Base-by-base conservation (phyloP, 2,113 vertebrate genomes). In the Felis catus region DNA sequence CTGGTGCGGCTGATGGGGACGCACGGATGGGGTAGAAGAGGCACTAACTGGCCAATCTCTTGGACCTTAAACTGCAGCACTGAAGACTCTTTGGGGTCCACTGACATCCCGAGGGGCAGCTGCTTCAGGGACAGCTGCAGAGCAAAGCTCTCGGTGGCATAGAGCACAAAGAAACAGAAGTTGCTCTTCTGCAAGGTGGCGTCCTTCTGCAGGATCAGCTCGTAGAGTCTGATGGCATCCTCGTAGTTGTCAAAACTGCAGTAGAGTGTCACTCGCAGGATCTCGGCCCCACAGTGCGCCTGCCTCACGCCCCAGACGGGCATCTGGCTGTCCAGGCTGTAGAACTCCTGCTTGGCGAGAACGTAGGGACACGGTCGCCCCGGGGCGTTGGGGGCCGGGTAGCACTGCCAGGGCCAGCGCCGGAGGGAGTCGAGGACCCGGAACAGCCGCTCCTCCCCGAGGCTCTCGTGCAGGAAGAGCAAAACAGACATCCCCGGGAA, bases 41-140 rank as follows among this genome's bases (percentile, higher is more conserved):
- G 99, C 61, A 99, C 99, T 4, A 99, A 98, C 95, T 99, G 99
- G 71, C 99, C 99, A 0, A 99, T 99, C 97, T 99, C 99, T 3
- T 98, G 99, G 95, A 99, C 99, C 71, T 90, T 98, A 94, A 99
- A 99, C 99, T 99, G 99, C 89, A 99, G 95, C 65, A 99, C 99
- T 0, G 99, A 98, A 0, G 99, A 99, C 58, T 98, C 98, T 96
- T 99, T 99, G 0, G 99, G 98, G 98, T 99, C 98, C 4, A 99
- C 99, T 0, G 98, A 96, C 65, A 98, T 98, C 1, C 99, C 99
- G 0, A 98, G 83, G 7, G 99, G 99, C 97, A 99, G 96, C 98
- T 99, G 99, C 96, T 99, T 99, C 95, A 99, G 89, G 33, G 99
- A 99, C 63, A 99, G 98, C 98, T 99, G 99, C 83, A 99, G 97